Evolutionary conservation across 2,888 invertebrate genomes (phyloP), one percentile per base, ranked within the genome.

Genomic region (Tyria jacobaeae): DNA sequence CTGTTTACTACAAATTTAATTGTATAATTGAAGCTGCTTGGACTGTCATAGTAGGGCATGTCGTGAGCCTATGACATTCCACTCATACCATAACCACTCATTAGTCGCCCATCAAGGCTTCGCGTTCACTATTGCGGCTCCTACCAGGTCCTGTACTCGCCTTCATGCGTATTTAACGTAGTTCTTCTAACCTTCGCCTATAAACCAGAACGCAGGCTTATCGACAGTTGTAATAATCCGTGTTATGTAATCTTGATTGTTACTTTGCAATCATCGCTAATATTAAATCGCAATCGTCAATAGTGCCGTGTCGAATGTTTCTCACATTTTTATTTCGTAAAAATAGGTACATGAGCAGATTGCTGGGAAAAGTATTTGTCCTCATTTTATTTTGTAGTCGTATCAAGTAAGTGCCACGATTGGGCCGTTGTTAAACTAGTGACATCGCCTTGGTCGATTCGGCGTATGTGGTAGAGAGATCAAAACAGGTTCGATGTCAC

Each of bases 401-500:
- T 41, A 60, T n/a, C 37, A 57, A 61, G 47, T 53, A 58, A 65
- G 66, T 70, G 55, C 60, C 66, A 68, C 52, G 53, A 60, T 57
- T 73, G 78, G 79, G 82, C 76, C 55, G 49, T 52, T 57, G 25
- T 57, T 49, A 21, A 48, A 39, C 25, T 60, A 52, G 62, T 67
- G 65, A 62, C 65, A 70, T 57, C 60, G 78, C 72, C 60, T 69
- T 78, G 79, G 79, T 80, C 62, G 60, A 67, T 69, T 77, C 71
- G 71, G 68, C 71, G 66, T 76, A 70, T 76, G 80, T 74, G 68
- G 64, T 65, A 71, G 74, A 70, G 75, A 72, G 72, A 80, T 80
- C 75, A 71, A 77, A 89, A 88, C 88, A 83, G 83, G 89, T 89
- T 87, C 87, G 84, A 86, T 86, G 83, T 83, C 87, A 86, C 76